Percentiles rank a stretch among this genome's conserved stretches.
These are phyloP conservation scores for Nestor notabilis DNA, from an alignment of 2,113 vertebrate species.

Conservation along the genomic window DNA sequence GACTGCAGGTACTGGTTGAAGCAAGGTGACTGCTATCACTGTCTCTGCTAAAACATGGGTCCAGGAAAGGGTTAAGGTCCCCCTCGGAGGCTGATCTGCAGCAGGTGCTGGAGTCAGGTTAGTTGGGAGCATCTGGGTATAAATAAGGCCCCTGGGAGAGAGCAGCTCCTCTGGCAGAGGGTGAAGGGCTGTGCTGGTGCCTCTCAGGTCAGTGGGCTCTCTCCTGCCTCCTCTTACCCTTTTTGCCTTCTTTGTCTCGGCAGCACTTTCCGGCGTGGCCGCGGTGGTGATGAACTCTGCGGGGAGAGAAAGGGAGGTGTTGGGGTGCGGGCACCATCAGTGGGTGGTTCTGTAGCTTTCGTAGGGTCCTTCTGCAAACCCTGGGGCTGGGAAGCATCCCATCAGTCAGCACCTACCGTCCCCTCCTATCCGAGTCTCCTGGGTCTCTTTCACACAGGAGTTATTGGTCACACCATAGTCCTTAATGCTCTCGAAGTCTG, in stretches of 20 bases:
- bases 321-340: fast-evolving
- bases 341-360: neutral
- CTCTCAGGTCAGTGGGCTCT: neutral
- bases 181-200: fast-evolving
- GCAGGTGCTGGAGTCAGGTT: neutral
- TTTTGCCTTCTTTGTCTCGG: slow-evolving; percentile 51
- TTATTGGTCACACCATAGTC: slow-evolving; percentile 55
- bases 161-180: fast-evolving
- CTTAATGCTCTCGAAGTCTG: slow-evolving; percentile 67
- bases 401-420: slow-evolving; percentile 23
- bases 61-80: neutral
- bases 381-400: neutral
- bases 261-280: fast-evolving
- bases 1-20: neutral
- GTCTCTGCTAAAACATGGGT: neutral
- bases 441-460: neutral
- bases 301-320: neutral
- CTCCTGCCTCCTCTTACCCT: slow-evolving; percentile 64
- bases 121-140: neutral
- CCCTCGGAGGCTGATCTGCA: fast-evolving
- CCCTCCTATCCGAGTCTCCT: slow-evolving; percentile 54
- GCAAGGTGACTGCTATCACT: neutral
- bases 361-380: neutral
- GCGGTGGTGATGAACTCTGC: slow-evolving; percentile 7
- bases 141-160: neutral